These are phyloP conservation scores for Paradoxurus hermaphroditus DNA, from an alignment of 2,113 vertebrate species.

Conservation along the genomic window DNA sequence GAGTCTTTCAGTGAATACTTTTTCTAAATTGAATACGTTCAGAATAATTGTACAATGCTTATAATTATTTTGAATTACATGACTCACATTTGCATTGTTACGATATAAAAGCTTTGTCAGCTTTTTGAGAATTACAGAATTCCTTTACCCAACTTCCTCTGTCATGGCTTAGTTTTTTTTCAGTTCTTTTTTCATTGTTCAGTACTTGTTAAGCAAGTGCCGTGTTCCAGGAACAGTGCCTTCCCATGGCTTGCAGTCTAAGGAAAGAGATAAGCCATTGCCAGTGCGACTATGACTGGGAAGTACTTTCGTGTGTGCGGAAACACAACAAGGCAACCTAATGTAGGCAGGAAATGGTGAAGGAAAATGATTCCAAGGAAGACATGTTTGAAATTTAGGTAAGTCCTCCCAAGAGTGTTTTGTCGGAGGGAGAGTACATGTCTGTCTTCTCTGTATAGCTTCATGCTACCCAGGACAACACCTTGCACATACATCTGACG, in stretches of 20 bases:
- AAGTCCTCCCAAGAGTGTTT: background rate
- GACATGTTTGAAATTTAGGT: background rate
- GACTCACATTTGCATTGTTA: background rate
- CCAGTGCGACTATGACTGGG: background rate
- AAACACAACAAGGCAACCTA: background rate
- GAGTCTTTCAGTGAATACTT: background rate
- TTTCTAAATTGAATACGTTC: background rate
- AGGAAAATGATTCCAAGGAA: background rate
- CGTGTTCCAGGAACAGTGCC: background rate
- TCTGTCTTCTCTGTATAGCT: background rate
- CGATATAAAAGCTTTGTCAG: background rate
- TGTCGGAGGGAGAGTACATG: background rate
- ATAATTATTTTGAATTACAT: background rate
- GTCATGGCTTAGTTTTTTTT: background rate
- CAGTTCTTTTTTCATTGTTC: background rate
- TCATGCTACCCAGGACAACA: background rate
- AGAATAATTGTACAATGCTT: background rate
- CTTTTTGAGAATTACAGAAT: constrained; percentile 7
- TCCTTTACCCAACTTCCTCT: background rate
- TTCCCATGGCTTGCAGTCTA: background rate
- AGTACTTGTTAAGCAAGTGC: background rate
- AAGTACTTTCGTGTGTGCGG: background rate
- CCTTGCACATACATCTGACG: background rate
- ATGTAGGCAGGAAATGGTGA: background rate
- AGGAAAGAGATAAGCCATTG: background rate